Evolutionary conservation across 2,113 vertebrate species (phyloP), one percentile per base, ranked within the genome.

Genomic region (Myrmecophaga tridactyla): DNA sequence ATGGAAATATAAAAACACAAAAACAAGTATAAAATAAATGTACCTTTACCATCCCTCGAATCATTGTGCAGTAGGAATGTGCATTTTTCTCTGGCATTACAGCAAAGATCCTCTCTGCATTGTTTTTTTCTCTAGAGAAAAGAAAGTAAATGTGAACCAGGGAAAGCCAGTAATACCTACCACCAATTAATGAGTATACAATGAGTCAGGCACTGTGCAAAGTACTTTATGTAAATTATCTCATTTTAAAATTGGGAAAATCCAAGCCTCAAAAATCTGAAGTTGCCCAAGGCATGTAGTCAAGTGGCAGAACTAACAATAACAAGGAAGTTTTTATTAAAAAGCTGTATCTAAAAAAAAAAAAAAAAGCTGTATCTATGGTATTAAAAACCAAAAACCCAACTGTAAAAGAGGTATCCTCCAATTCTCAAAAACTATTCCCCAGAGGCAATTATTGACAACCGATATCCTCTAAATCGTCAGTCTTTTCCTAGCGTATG

Each of bases 11-110:
- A 21, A 21, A 21, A 58, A 58, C 21, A 58, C 1, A 4, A 18
- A 58, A 63, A 10, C 46, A 48, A 6, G 12, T 86, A 86, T 9
- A 76, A 70, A 70, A 70, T 5, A n/a, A 56, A 60, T 1, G 7
- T 39, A 99, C 99, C 99, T 99, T 99, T 93, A 99, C 99, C 99
- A 99, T 99, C 81, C 99, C 99, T 94, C 98, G 98, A 97, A 99
- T 99, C 97, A 99, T 97, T 0, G 99, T 98, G 48, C 99, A 99
- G 94, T 99, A 99, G 15, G 99, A 99, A 13, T 95, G 97, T 0
- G 98, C 97, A 77, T 99, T 99, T 97, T 96, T 99, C 96, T 99
- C 99, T 0, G 99, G 98, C 98, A 99, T 99, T 56, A 99, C 96
- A 78, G 98, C 98, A 86, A 99, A 99, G 96, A 99, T 99, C 93